Base-by-base conservation (phyloP, 2,797 vertebrate species). In the Thunnus albacares region DNA sequence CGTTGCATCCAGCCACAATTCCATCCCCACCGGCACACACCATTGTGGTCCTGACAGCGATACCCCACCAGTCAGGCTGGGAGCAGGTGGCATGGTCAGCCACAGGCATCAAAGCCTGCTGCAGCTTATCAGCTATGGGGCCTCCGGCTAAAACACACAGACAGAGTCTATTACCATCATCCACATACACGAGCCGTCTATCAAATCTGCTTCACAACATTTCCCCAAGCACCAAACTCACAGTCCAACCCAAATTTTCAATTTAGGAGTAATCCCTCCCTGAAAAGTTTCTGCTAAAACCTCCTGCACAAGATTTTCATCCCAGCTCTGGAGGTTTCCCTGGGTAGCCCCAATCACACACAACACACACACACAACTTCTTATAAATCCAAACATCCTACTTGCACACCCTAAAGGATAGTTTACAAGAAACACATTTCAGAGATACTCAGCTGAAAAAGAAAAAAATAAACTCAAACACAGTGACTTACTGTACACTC, bases 81-180 rank as follows among this genome's bases (percentile, higher is more conserved):
- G 95, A 92, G 94, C 98, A 99, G 8, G 93, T 98, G 72, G 91
- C 82, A 0, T 97, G 52, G 65, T 96, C 96, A 65, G 97, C 97
- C 65, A 97, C 94, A 0, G 96, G 97, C 95, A 97, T 96, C 90
- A 97, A 92, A 18, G 96, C 98, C 90, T 99, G 97, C 94, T 99
- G 98, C 73, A 99, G 96, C 33, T 73, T 88, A 0, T 97, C 96
- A 0, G 98, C 93, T 3, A 97, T 94, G 81, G 97, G 96, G 11
- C 98, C 97, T 1, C 95, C 93, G 20, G 97, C 97, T 99, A 85
- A 79, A 93, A 93, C 80, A 93, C 84, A 88, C 81, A 90, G 43
- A 77, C 80, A 81, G 71, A 91, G 61, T 83, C 83, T 77, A 87
- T 92, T 91, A 90, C 64, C 57, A 45, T 82, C 83, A 83, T 81